Evolutionary conservation across 2,888 invertebrate species (phyloP), one percentile per base, ranked within the genome.

Genomic region (Cancer borealis): DNA sequence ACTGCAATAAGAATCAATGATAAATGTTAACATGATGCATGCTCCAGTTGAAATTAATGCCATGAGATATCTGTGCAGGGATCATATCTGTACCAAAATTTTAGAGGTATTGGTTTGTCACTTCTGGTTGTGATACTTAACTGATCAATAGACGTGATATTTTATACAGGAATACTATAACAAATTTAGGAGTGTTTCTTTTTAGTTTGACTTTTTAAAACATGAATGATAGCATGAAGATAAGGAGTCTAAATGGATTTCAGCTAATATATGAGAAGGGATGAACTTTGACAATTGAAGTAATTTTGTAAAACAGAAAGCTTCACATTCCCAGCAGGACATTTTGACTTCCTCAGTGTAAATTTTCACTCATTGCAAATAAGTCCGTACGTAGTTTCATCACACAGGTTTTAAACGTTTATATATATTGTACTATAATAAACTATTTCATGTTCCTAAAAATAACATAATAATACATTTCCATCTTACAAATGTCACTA

Each of bases 401-500:
- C 26, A 6, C 26, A n/a, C 73, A 26, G 39, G 39, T 26, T 26
- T 26, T 21, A 73, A 73, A 73, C 6, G 26, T 73, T 73, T 8
- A 73, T 26, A 73, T 73, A 73, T 73, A 26, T 73, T 73, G 73
- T 73, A 73, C 73, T 73, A 73, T 73, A 73, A 26, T 60, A n/a
- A 26, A n/a, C 73, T 73, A 26, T 26, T 26, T 73, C 10, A 73
- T 39, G 39, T 84, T 84, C 12, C 84, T 39, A 84, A 30, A 39
- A 84, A 39, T 39, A 12, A 17, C 39, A 30, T 39, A 14, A 84
- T 39, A 39, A 84, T 84, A 30, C 14, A 84, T 17, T 84, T 84
- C 17, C 39, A 84, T 39, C 39, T 84, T 39, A 84, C n/a, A 26
- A 73, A 73, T n/a, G 84, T 84, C 39, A 84, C 84, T 17, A 84